phyloP scores from a whole-genome alignment of 1,140 invertebrate genomes.

The Cecropterus lyciades region DNA sequence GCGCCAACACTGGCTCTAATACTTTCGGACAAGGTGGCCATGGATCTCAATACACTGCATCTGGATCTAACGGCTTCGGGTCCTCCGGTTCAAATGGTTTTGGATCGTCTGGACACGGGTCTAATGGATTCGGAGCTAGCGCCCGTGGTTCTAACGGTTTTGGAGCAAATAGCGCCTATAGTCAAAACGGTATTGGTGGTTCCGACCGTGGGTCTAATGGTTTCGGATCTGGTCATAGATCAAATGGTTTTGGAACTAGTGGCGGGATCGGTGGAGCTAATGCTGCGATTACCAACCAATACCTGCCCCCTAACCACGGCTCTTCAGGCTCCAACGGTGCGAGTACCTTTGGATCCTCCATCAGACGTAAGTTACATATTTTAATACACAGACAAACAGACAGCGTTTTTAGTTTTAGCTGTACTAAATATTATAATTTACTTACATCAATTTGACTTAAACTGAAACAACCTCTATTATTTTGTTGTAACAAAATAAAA shows the following conservation, averaged over 20 bases:
- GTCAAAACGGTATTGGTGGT: conserved; percentile 34
- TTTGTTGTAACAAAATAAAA: too few species aligned
- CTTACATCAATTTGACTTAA: too few species aligned
- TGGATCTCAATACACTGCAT: conserved; percentile 19
- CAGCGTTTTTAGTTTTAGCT: too few species aligned
- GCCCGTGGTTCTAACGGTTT: not conserved
- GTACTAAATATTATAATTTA: too few species aligned
- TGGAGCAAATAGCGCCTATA: conserved; percentile 5
- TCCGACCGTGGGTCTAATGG: conserved; percentile 20
- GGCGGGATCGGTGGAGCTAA: conserved; percentile 44
- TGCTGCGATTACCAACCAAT: conserved; percentile 64
- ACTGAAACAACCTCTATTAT: too few species aligned
- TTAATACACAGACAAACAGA: too few species aligned
- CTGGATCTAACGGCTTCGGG: conserved; percentile 32
- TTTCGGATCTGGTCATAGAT: conserved; percentile 29
- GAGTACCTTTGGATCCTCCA: conserved; percentile 39
- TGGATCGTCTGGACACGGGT: conserved; percentile 19
- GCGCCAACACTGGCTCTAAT: conserved; percentile 35
- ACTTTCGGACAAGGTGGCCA: conserved; percentile 21
- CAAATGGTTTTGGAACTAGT: conserved; percentile 38
- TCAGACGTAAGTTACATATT: conserved; percentile 43
- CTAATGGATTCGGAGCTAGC: conserved; percentile 19
- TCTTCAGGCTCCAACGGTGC: conserved; percentile 50
- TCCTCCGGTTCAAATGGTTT: conserved; percentile 26
- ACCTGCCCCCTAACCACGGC: conserved; percentile 67